Percentiles rank a stretch among this genome's conserved stretches.
Evolutionary conservation across 2,888 invertebrate species (phyloP).

Genomic region (Drosophila cyrtoloma): DNA sequence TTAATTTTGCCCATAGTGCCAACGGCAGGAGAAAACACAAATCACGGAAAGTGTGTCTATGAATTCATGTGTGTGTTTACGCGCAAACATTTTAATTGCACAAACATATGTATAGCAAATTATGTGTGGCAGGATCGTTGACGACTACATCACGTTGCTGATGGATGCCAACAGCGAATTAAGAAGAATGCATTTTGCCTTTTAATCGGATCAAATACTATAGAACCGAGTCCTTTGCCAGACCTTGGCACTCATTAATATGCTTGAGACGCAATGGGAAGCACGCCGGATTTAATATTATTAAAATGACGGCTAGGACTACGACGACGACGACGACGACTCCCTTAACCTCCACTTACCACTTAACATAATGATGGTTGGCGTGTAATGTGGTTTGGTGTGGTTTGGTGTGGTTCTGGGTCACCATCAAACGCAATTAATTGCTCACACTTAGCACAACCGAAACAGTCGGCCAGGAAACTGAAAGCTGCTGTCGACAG

Average conservation of each 20-base stretch:
- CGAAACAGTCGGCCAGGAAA: conserved; percentile 42
- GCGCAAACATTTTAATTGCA: conserved; percentile 68
- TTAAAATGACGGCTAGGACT: conserved; percentile 43
- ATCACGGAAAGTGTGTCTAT: conserved; percentile 4
- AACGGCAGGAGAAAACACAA: conserved; percentile 3
- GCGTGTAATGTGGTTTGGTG: conserved; percentile 8
- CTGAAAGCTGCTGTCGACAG: conserved; percentile 19
- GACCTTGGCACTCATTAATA: conserved; percentile 35
- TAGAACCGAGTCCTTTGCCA: conserved; percentile 3
- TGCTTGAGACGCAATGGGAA: conserved; percentile 35
- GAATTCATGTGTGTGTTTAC: conserved; percentile 9
- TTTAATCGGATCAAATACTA: conserved; percentile 69
- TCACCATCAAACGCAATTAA: conserved; percentile 59
- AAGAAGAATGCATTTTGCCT: conserved; percentile 49
- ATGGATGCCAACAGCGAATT: conserved; percentile 8
- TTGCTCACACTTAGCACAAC: conserved; percentile 50
- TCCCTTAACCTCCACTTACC: conserved; percentile 42
- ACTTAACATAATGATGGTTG: conserved; percentile 57
- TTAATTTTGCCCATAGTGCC: conserved; percentile 16
- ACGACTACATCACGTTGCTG: conserved; percentile 27
- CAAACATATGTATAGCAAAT: conserved; percentile 36
- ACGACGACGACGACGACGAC: conserved; percentile 30
- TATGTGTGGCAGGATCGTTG: conserved; percentile 12
- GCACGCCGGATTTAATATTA: conserved; percentile 61
- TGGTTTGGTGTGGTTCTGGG: conserved; percentile 25